A percentile compares a stretch with the other conserved stretches of the same genome.
Evolutionary conservation across 2,113 vertebrate species (phyloP).

Genomic region (Manacus vitellinus): DNA sequence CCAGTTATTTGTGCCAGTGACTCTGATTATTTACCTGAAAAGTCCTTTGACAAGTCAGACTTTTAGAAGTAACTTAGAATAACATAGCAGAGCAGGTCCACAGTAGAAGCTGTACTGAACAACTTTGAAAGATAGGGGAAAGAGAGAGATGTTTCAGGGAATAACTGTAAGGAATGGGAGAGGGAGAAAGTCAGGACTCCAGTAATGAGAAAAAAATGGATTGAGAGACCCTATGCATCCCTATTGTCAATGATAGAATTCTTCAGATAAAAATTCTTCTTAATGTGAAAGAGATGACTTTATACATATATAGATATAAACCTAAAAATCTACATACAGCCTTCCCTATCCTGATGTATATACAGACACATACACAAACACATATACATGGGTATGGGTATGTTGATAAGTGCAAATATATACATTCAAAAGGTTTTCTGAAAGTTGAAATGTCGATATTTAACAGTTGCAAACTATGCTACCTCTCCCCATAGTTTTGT

Average conservation of each 20-base stretch:
- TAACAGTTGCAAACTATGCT: not conserved
- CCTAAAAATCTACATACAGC: not conserved
- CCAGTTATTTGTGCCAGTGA: not conserved
- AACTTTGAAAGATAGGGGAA: not conserved
- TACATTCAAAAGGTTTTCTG: not conserved
- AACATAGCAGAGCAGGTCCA: not conserved
- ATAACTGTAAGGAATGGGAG: not conserved
- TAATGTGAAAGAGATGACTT: rapidly evolving
- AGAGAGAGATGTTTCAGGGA: not conserved
- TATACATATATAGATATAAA: not conserved
- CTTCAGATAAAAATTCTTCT: not conserved
- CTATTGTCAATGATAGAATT: not conserved
- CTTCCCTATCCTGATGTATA: not conserved
- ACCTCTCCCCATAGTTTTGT: not conserved
- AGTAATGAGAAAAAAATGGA: not conserved
- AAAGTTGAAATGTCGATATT: not conserved
- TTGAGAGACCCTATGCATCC: not conserved
- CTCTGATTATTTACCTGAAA: not conserved
- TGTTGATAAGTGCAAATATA: not conserved
- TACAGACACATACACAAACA: not conserved
- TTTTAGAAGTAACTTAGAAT: not conserved
- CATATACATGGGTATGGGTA: not conserved
- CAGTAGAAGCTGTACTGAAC: not conserved
- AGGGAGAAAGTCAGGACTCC: not conserved
- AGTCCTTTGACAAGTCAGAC: not conserved